Base-by-base conservation (phyloP, 2,113 vertebrate species). In the Ceratotherium simum region DNA sequence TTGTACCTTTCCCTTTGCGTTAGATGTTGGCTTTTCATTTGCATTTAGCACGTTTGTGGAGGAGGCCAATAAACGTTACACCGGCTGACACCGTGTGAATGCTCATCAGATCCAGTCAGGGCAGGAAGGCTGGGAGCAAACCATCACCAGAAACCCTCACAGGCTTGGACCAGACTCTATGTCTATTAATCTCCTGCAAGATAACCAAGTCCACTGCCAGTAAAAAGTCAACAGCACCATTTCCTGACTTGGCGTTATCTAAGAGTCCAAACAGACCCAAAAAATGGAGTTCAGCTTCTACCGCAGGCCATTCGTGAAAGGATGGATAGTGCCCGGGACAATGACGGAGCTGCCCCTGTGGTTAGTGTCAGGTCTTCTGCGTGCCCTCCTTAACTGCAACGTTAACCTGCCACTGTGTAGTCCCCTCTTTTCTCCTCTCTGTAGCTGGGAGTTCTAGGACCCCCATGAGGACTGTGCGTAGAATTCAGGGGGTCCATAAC, bases 11-110 rank as follows among this genome's bases (percentile, higher is more conserved):
- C 65, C 27, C 46, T 96, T 93, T 93, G 64, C 8, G 36, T 75
- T 95, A 73, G 51, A 83, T 76, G 73, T 56, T 93, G 64, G 67
- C 36, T 97, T 96, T 96, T 86, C 69, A 54, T 97, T 97, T 96
- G 58, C 70, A 92, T 93, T 96, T 93, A 98, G 89, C 86, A 97
- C 86, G 84, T 82, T 86, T 33, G 36, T 60, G 67, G 23, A 97
- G 75, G 88, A 95, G 48, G n/a, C 83, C 48, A 67, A 83, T 80
- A 96, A 72, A 87, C 67, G 81, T 81, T 87, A 75, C 16, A 78
- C 13, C 7, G 14, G 33, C 46, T 95, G 78, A 93, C 89, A 95
- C 79, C 13, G 1, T 78, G 56, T 85, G 76, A 97, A 93, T 13
- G 8, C 39, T 65, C 89, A 88, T 83, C 84, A 64, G 31, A 87